Base-by-base conservation (phyloP, 2,888 invertebrate genomes). In the Chironomus riparius region DNA sequence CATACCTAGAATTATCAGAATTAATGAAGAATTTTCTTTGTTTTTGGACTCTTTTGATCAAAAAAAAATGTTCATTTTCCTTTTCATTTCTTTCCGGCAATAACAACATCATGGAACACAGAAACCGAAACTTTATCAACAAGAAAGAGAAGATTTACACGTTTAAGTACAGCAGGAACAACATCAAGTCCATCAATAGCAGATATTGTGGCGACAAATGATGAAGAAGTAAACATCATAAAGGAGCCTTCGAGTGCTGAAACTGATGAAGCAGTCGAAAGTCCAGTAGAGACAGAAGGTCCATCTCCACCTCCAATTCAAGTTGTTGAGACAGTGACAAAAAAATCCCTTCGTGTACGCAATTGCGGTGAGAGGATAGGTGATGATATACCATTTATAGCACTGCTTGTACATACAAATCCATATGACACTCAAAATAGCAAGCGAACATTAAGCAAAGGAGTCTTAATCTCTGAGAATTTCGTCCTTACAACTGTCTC, bases 401-500 rank as follows among this genome's bases (percentile, higher is more conserved):
- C 77, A 0, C 73, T 78, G 28, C 77, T 79, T 24, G 79, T 78
- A 21, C 79, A 79, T 13, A 77, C 77, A 47, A 78, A 78, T 77
- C 78, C 78, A 18, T 28, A 70, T 15, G 76, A 76, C 10, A 70
- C 68, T 12, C 50, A 47, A 68, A 76, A 76, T 56, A 68, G 70
- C 21, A 68, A 56, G 18, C 70, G 78, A 6, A 77, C 79, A 10
- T 56, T 79, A 6, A 79, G 79, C 47, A 79, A 79, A 73, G 79
- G 79, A 21, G 78, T 79, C 4, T 56, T 79, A 2, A 79, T 79
- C 15, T 77, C 77, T 75, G 71, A 77, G 15, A 65, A 70, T 21
- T 78, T 78, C 76, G 78, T 79, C 24, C 77, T 79, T 12, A 79
- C 79, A 18, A 79, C 79, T 3, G 78, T 79, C n/a, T 79, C 79